Evolutionary conservation across 2,888 invertebrate species (phyloP), one percentile per base, ranked within the genome.

Genomic region (Ophion slaviceki): DNA sequence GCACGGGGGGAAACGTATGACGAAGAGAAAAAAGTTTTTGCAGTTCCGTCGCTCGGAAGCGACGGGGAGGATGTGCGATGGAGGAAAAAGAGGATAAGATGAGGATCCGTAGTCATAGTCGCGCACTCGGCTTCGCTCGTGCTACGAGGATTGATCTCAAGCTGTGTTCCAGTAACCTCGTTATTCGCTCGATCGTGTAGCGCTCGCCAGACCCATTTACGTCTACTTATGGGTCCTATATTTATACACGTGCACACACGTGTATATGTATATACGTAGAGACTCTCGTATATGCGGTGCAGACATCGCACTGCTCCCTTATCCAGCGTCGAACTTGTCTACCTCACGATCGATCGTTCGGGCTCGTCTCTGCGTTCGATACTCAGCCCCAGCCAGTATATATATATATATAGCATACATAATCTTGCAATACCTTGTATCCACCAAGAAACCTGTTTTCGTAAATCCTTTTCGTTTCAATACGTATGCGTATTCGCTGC

Each of bases 151-250:
- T 92, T 91, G 91, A 91, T 92, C 89, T 79, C 87, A 80, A 85
- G 90, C 87, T 87, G 89, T 78, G 84, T 86, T 90, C 90, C 88
- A 90, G 90, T 92, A 91, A 92, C 91, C 90, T 92, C 90, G 88
- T 92, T 92, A 90, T 86, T 89, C 82, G 88, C 84, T 89, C 86
- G 83, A 86, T 84, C 85, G 80, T 82, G 32, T 40, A 47, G 47
- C 78, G 32, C 17, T 20, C 61, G 59, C 75, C 75, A 75, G 32
- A 80, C 45, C 32, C 40, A 36, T 59, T 57, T 5, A 53, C 24
- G 24, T 72, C 72, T 64, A 66, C 57, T 61, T 53, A 72, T 53
- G 24, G 17, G 40, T 64, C 36, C 20, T 75, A 68, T 70, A 82
- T 59, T 68, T 78, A 47, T 24, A n/a, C 47, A 14, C 74, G 14